phyloP scores from a whole-genome alignment of 2,797 vertebrate species.

The Tinamus major region DNA sequence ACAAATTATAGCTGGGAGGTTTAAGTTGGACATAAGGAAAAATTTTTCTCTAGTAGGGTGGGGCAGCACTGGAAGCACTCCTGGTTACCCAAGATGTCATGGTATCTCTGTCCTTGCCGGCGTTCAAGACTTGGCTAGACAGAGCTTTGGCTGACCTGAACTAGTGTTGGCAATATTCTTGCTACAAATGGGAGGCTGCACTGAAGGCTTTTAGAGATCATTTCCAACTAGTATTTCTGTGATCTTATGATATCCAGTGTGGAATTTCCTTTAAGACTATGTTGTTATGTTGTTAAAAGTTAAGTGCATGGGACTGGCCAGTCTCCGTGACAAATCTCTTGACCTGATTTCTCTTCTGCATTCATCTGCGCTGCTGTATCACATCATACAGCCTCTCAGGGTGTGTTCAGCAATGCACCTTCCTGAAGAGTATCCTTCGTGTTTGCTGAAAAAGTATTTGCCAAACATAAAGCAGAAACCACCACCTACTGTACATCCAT shows the following conservation, averaged over 20 bases:
- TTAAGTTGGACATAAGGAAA: slow-evolving; percentile 23
- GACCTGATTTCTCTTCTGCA: slow-evolving; percentile 56
- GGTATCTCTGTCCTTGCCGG: slow-evolving; percentile 55
- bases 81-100: slow-evolving; percentile 14
- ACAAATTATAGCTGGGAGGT: slow-evolving; percentile 23
- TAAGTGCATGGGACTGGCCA: slow-evolving; percentile 18
- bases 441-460: not conserved
- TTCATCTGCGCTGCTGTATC: not conserved
- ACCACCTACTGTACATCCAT: not conserved
- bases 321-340: slow-evolving; percentile 50
- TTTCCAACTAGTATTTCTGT: slow-evolving; percentile 59
- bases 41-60: not conserved
- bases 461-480: not conserved
- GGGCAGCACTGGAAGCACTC: slow-evolving; percentile 50
- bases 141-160: slow-evolving; percentile 36
- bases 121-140: slow-evolving; percentile 59
- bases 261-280: slow-evolving; percentile 71
- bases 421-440: not conserved
- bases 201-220: not conserved
- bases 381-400: not conserved
- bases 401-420: not conserved
- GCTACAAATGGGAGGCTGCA: slow-evolving; percentile 38
- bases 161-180: slow-evolving; percentile 22
- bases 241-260: slow-evolving; percentile 59
- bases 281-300: slow-evolving; percentile 55